Evolutionary conservation across 2,113 vertebrate genomes (phyloP).

Genomic region (Panthera leo): DNA sequence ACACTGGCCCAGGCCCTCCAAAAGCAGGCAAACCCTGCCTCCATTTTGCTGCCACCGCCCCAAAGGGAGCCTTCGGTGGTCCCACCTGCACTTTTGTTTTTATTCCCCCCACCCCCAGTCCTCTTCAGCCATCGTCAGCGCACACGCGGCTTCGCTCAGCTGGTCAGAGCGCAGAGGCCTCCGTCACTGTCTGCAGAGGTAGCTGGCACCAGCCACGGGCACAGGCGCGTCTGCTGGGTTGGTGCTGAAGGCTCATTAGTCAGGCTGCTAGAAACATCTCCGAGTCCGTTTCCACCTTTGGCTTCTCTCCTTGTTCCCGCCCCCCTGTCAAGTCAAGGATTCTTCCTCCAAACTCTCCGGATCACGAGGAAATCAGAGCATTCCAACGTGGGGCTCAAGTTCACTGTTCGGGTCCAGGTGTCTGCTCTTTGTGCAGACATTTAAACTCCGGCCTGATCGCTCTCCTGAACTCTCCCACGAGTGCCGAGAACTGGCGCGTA

Average conservation of each 20-base stretch:
- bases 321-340: conserved; percentile 41
- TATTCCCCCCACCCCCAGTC: neutral
- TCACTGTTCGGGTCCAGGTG: neutral
- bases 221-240: conserved; percentile 11
- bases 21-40: neutral
- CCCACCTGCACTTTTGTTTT: neutral
- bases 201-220: conserved; percentile 41
- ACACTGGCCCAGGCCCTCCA: fast-evolving
- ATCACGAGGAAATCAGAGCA: conserved; percentile 43
- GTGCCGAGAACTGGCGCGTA: neutral
- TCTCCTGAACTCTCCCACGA: neutral
- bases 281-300: conserved; percentile 71
- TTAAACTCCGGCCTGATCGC: conserved; percentile 5
- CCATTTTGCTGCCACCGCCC: neutral
- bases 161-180: conserved; percentile 11
- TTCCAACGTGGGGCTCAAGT: neutral
- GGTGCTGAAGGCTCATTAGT: conserved; percentile 62
- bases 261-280: conserved; percentile 33
- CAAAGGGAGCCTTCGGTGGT: neutral
- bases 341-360: conserved; percentile 44
- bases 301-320: conserved; percentile 51
- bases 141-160: neutral
- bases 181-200: conserved; percentile 66
- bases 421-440: neutral
- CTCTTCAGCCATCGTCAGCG: neutral